These are phyloP conservation scores for Parnassius orleans DNA, from an alignment of 2,888 invertebrate genomes.

Conservation along the genomic window DNA sequence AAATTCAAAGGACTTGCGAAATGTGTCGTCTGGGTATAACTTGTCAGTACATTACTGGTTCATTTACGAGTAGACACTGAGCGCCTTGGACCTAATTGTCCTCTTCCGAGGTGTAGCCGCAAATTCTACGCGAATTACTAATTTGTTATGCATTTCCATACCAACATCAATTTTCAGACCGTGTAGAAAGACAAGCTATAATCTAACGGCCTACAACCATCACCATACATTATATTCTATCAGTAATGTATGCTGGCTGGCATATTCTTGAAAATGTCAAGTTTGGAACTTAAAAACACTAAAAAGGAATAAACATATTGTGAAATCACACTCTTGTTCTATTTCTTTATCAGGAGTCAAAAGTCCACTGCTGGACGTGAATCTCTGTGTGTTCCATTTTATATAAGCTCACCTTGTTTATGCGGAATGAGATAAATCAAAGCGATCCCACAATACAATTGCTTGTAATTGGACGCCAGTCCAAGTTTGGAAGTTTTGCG, in stretches of 20 bases:
- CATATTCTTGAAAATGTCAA: too few species aligned
- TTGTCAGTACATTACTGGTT: background rate
- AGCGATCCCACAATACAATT: slow-evolving; percentile 12
- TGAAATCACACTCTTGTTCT: too few species aligned
- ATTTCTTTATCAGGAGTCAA: too few species aligned
- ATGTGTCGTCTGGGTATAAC: background rate
- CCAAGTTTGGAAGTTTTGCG: slow-evolving; percentile 27
- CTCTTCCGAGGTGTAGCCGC: slow-evolving; percentile 19
- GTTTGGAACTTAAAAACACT: too few species aligned
- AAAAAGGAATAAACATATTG: too few species aligned
- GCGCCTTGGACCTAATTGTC: slow-evolving; percentile 13
- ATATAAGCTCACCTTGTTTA: too few species aligned
- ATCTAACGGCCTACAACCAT: too few species aligned
- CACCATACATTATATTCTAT: too few species aligned
- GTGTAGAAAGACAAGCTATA: background rate
- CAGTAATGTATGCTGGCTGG: too few species aligned
- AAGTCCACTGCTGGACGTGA: too few species aligned
- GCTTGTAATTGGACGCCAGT: slow-evolving; percentile 25
- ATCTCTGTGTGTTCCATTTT: too few species aligned
- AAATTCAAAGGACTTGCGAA: too few species aligned
- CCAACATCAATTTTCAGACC: slow-evolving; percentile 15
- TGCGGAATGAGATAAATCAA: slow-evolving; percentile 21
- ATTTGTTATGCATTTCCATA: slow-evolving; percentile 21
- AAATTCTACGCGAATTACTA: slow-evolving; percentile 19
- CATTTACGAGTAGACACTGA: background rate